Base-by-base conservation (phyloP, 2,797 vertebrate genomes). In the Falco concolor region DNA sequence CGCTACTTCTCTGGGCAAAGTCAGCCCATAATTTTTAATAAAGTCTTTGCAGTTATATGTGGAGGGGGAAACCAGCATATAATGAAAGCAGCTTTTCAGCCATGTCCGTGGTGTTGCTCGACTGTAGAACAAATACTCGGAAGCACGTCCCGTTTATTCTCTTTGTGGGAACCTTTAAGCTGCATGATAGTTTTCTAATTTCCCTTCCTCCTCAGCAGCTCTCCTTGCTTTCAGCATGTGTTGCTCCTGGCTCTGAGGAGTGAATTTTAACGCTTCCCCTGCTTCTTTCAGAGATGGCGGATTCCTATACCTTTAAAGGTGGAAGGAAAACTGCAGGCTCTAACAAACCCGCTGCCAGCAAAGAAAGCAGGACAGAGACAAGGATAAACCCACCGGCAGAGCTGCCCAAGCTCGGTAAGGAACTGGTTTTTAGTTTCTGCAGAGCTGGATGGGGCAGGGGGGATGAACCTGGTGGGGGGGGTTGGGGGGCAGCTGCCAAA, bases 211-310 rank as follows among this genome's bases (percentile, higher is more conserved):
- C 76, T 69, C 83, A 64, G 91, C 87, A 79, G 86, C 87, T 68
- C 49, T 65, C 79, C 60, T 63, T 57, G 24, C 68, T 84, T 65
- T 59, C 42, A 25, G 79, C 80, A 77, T 73, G 76, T 70, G 47
- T 73, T 40, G 12, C 24, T 92, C 80, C 47, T 6, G 1, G n/a
- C 70, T 76, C 70, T 3, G 0, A 79, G 84, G 68, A 63, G 20
- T 81, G 83, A 89, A 86, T 91, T 69, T 82, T 82, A 83, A 93
- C 28, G 3, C 61, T 36, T 90, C 53, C 78, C 89, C 61, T 91
- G 50, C 91, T 96, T 84, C 50, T 87, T 96, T 52, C 89, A 98
- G 98, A 94, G 67, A 98, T 98, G 98, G 96, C 98, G 24, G 98
- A 98, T 63, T 93, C 98, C 67, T 97, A 96, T 84, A 91, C 97